Evolutionary conservation across 2,113 vertebrate genomes (phyloP).

Genomic region (Scalopus aquaticus): DNA sequence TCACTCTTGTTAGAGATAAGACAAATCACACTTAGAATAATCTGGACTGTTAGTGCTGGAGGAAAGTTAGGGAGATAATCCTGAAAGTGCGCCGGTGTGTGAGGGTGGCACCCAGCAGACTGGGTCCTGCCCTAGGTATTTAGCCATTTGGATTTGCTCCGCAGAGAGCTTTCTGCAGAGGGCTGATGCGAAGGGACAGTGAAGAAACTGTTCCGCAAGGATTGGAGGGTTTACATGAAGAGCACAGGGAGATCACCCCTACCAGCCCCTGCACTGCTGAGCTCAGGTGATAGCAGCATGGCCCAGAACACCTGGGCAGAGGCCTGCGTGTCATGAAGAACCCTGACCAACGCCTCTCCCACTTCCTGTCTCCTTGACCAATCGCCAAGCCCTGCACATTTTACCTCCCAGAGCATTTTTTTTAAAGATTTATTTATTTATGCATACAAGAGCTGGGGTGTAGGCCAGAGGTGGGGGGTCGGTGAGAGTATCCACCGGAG

Average conservation of each 20-base stretch:
- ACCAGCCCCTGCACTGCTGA: accelerated
- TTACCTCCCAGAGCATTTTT: not conserved
- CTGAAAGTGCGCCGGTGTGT: not conserved
- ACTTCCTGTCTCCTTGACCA: accelerated
- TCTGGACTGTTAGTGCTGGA: not conserved
- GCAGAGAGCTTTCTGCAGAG: not conserved
- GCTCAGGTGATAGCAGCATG: not conserved
- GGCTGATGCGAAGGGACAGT: not conserved
- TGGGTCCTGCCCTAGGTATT: not conserved
- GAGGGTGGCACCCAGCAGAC: not conserved
- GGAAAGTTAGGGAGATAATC: not conserved
- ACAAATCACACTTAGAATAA: too few relatives aligned
- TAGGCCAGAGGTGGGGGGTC: too few relatives aligned
- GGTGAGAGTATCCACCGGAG: too few relatives aligned
- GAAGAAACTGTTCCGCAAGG: not conserved
- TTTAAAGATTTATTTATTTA: too few relatives aligned
- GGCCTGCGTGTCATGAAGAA: not conserved
- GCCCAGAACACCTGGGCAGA: not conserved
- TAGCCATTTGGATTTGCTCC: not conserved
- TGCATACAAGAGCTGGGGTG: too few relatives aligned
- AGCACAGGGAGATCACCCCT: not conserved
- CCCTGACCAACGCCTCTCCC: too few relatives aligned
- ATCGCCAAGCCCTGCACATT: not conserved
- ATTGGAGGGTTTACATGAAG: not conserved
- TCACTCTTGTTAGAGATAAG: not conserved